Evolutionary conservation across 2,797 vertebrate genomes (phyloP).

Genomic region (Sebastes minor): DNA sequence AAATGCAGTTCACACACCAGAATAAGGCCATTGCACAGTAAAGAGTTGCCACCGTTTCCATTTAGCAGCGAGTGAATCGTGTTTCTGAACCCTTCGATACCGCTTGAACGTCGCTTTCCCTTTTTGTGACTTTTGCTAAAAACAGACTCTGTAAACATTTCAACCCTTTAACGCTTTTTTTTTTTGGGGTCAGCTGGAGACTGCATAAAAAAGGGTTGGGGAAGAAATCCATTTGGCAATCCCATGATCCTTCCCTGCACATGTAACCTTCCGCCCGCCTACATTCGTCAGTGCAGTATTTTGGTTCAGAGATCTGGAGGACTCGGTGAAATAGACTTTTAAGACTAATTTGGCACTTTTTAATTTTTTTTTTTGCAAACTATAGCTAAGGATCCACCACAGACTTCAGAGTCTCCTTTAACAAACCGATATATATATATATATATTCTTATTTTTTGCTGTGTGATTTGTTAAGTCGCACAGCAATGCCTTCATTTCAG

Average conservation of each 20-base stretch:
- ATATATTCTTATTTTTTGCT: constrained; percentile 39
- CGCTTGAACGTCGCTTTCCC: constrained; percentile 40
- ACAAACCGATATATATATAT: constrained; percentile 47
- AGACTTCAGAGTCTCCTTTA: constrained; percentile 67
- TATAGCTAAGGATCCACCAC: constrained; percentile 40
- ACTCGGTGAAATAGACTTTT: constrained; percentile 38
- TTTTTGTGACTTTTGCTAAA: constrained; percentile 65
- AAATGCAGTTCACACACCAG: constrained; percentile 1
- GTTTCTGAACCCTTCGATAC: constrained; percentile 52
- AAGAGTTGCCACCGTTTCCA: constrained; percentile 26
- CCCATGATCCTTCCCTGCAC: constrained; percentile 58
- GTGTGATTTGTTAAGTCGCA: constrained; percentile 64
- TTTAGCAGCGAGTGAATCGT: constrained; percentile 75
- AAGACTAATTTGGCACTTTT: constrained; percentile 81
- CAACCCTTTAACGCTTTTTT: constrained; percentile 26
- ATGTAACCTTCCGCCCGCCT: constrained; percentile 35
- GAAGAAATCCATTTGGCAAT: constrained; percentile 44
- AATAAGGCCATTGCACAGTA: constrained; percentile 50
- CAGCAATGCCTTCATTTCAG: constrained; percentile 87
- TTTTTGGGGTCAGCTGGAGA: constrained; percentile 63
- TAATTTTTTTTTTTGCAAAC: constrained; percentile 18
- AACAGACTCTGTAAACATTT: constrained; percentile 69
- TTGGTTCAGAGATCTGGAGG: constrained; percentile 54
- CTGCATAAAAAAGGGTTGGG: constrained; percentile 11
- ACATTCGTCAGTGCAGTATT: constrained; percentile 59